A percentile compares a stretch with the other conserved stretches of the same genome.
These are phyloP conservation scores for Tiliacea citrago DNA, from an alignment of 2,888 invertebrate genomes.

Conservation along the genomic window DNA sequence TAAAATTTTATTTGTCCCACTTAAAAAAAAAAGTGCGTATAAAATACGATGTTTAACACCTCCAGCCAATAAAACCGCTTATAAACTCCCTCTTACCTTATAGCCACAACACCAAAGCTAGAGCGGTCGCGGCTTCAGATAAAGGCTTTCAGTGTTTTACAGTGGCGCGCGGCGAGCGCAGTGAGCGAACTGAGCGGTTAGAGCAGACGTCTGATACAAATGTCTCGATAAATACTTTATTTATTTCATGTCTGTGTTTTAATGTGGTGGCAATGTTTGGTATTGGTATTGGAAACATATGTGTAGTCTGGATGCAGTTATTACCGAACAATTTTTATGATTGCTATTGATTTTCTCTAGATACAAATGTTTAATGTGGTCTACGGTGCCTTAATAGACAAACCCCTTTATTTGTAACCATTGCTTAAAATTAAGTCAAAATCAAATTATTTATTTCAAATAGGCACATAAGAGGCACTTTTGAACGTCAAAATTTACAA, in stretches of 20 bases:
- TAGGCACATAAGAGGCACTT: too few relatives aligned
- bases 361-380: neutral
- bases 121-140: constrained; percentile 65
- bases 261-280: constrained; percentile 29
- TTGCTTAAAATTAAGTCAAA: too few relatives aligned
- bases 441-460: too few relatives aligned
- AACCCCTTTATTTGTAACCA: too few relatives aligned
- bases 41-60: neutral
- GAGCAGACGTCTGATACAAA: constrained; percentile 60
- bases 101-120: constrained; percentile 54
- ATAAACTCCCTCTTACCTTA: constrained; percentile 31
- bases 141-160: constrained; percentile 70
- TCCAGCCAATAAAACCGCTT: neutral
- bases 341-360: neutral
- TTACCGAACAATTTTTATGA: neutral
- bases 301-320: neutral
- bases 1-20: neutral
- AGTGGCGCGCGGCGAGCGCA: constrained; percentile 53
- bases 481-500: too few relatives aligned
- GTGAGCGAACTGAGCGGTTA: constrained; percentile 55
- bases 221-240: constrained; percentile 60
- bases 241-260: constrained; percentile 48
- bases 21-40: neutral
- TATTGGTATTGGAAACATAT: constrained; percentile 3
- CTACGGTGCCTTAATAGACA: neutral